Evolutionary conservation across 2,113 vertebrate species (phyloP), one percentile per base, ranked within the genome.

Genomic region (Aptenodytes patagonicus): DNA sequence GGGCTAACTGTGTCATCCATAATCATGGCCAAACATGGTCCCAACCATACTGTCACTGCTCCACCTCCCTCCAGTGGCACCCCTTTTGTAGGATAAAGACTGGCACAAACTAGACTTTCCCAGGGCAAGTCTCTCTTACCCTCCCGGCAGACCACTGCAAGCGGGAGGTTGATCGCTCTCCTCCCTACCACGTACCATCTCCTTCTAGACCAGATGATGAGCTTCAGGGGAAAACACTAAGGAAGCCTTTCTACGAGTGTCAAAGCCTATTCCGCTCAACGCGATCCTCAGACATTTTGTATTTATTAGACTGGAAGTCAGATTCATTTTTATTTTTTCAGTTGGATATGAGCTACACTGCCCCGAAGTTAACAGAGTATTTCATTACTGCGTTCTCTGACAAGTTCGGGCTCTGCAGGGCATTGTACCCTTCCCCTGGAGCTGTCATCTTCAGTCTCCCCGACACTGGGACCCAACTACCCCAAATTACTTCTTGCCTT

Each of bases 371-470:
- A 38, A 24, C 44, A 13, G 13, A 47, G 19, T 9, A 25, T 44
- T 69, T 55, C 7, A 31, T 18, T 6, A 19, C 36, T 16, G 21
- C 1, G 0, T 34, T 29, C 51, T 34, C 58, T 3, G 5, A 13
- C 11, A 31, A 13, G 11, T 26, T 44, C 0, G 1, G 34, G 34
- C 38, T 72, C 80, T 54, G 40, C 21, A 28, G 58, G 38, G 20
- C 44, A 46, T 20, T 3, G 2, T 11, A 13, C 16, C 32, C 42
- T 79, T 52, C 57, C 44, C 5, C 28, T 42, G 28, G 29, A 20
- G 21, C 4, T 24, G 34, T 42, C 47, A 16, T 1, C 70, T 58
- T 64, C 58, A 32, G 13, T 17, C 44, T 70, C 31, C 20, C n/a
- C 17, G 14, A 38, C 69, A 34, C 22, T 3, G 3, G 3, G 26